Base-by-base conservation (phyloP, 2,888 invertebrate genomes). In the Bembecia ichneumoniformis region DNA sequence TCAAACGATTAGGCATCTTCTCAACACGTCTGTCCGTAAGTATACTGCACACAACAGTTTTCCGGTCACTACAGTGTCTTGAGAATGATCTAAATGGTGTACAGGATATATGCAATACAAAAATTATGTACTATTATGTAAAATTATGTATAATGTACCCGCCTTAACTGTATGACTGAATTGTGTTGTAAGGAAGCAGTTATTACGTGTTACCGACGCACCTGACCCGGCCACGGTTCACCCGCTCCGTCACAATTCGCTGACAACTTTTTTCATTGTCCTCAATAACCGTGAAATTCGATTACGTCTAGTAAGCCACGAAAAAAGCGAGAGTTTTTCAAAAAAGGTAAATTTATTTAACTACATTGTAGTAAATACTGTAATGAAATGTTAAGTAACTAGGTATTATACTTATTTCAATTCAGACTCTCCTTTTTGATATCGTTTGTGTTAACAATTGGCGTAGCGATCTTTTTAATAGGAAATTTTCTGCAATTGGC, bases 241-340 rank as follows among this genome's bases (percentile, higher is more conserved):
- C 58, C 63, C 64, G 63, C 28, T 56, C 59, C 64, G 68, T 71
- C 73, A 74, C 75, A 74, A 70, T 62, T 56, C 58, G 58, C 56
- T 62, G 63, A 54, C 54, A 59, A 62, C 66, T 74, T 76, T 77
- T 80, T 77, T 65, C 59, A 68, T 62, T 56, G 62, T 54, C 62
- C 63, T 62, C 74, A 76, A 75, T 75, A 75, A 75, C 77, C 81
- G 82, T 80, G 69, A 79, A 83, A 84, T 80, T 80, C 69, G 74
- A 83, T 83, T 81, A 81, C 77, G 66, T 67, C 68, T 71, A 74
- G 69, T 72, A 72, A 28, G 67, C 65, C 62, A 68, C 7, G 64
- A 74, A 64, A 73, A 76, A 77, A 78, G 70, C 68, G 71, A 74
- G 68, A 72, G 72, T 77, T 74, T 61, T 66, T 56, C 59, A 66